A percentile compares a stretch with the other conserved stretches of the same genome.
Conservation (phyloP, 2,888 invertebrate genomes). For the Chalcis sispes region DNA sequence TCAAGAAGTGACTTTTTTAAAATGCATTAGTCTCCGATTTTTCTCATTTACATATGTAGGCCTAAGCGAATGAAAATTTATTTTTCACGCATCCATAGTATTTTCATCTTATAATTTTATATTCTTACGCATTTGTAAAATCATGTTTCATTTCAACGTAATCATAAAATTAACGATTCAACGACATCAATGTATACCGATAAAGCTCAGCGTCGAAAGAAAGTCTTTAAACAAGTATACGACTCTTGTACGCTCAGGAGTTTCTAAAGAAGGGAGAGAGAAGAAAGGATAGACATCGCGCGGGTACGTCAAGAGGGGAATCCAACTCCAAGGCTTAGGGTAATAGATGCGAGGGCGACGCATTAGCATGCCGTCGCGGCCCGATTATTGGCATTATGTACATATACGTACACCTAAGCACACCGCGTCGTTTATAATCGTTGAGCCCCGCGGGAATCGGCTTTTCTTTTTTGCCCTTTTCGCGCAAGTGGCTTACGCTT, state of each 20-base stretch:
- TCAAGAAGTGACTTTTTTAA: no score
- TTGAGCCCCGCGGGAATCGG: slow-evolving; percentile 43
- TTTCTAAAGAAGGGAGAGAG: neutral
- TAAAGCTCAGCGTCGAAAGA: no score
- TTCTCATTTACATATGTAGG: no score
- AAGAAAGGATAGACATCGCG: slow-evolving; percentile 35
- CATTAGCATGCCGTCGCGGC: slow-evolving; percentile 71
- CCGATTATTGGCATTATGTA: slow-evolving; percentile 73
- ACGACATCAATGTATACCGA: no score
- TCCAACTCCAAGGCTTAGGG: slow-evolving; percentile 74
- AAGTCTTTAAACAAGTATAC: no score
- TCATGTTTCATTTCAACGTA: no score
- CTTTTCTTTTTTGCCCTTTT: neutral
- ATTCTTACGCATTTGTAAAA: no score
- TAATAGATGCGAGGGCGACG: slow-evolving; percentile 74
- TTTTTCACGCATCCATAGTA: no score
- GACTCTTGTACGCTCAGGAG: neutral
- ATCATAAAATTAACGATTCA: no score
- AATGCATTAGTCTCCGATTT: no score
- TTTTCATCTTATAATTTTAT: no score
- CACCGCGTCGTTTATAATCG: slow-evolving; percentile 52
- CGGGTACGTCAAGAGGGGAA: slow-evolving; percentile 69
- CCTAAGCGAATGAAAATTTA: no score
- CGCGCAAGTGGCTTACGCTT: neutral
- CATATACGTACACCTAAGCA: slow-evolving; percentile 34